phyloP scores from a whole-genome alignment of 2,888 invertebrate genomes.

The Cantharis flavilabris region DNA sequence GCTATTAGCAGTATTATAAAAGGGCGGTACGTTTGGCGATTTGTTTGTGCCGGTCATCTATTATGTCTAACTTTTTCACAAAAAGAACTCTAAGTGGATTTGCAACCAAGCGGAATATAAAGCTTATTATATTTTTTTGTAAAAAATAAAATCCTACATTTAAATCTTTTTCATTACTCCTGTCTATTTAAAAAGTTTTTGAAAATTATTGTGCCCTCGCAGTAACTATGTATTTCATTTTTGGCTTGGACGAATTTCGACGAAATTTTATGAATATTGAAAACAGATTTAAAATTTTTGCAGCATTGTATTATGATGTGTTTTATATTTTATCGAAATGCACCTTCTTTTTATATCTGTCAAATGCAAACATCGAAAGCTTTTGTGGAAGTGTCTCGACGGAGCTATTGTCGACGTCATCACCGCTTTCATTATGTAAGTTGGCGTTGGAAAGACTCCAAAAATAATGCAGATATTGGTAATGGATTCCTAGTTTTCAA shows the following conservation, averaged over 20 bases:
- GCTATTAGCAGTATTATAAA: slow-evolving; percentile 54
- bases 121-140: slow-evolving; percentile 40
- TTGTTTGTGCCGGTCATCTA: slow-evolving; percentile 49
- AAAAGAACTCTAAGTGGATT: slow-evolving; percentile 45
- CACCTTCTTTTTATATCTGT: slow-evolving; percentile 52
- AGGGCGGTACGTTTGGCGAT: slow-evolving; percentile 52
- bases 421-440: slow-evolving; percentile 55
- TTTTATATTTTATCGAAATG: slow-evolving; percentile 40
- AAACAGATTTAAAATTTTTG: not conserved
- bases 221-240: not conserved
- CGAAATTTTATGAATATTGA: not conserved
- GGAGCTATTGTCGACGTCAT: slow-evolving; percentile 51
- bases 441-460: slow-evolving; percentile 52
- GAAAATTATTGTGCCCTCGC: not conserved
- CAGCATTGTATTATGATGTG: not conserved
- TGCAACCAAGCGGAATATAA: slow-evolving; percentile 47
- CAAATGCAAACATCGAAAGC: slow-evolving; percentile 49
- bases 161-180: slow-evolving; percentile 11
- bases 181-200: not conserved
- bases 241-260: no score
- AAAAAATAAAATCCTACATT: slow-evolving; percentile 22
- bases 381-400: slow-evolving; percentile 52
- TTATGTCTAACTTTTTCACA: slow-evolving; percentile 35
- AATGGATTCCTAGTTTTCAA: slow-evolving; percentile 53
- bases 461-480: slow-evolving; percentile 56